Evolutionary conservation across 1,140 invertebrate genomes (phyloP), one percentile per base, ranked within the genome.

Genomic region (Microplitis mediator): DNA sequence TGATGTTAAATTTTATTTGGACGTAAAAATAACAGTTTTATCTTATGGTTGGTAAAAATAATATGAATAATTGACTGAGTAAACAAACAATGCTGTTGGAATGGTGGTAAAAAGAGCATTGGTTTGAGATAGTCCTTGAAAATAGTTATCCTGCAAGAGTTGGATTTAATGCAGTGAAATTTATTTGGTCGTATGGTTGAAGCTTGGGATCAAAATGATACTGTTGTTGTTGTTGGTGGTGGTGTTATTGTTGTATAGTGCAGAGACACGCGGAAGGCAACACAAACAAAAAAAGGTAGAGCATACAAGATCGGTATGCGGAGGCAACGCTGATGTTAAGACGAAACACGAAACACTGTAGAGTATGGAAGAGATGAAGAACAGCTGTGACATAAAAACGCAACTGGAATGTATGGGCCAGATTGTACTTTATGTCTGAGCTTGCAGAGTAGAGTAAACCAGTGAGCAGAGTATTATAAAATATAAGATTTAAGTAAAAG

Each of bases 341-440:
- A 45, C 39, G 39, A 45, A 45, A 45, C 39, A 45, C 39, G 39
- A 45, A 45, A 45, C 39, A 45, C 39, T 45, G 45, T 36, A 36
- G 23, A 66, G 45, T 36, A 73, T 31, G 23, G 39, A 68, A 31
- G 65, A 61, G 60, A 45, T 45, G 39, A 45, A 45, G 65, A 32
- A 67, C 66, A 70, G 73, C 62, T 70, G 73, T 60, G 67, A 74
- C 54, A 71, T 74, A 74, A 74, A 71, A 74, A 66, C 54, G 62
- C 64, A 71, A 52, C 73, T 74, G 63, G 62, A 74, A 74, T 74
- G 73, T 58, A 74, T 52, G 66, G 62, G 62, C 16, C 61, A 52
- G 31, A 39, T 36, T 13, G 11, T 51, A 54, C 6, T 45, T 11
- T 11, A 45, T 11, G 39, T 73, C 71, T 63, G 71, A 73, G 72